Evolutionary conservation across 2,797 vertebrate species (phyloP), one percentile per base, ranked within the genome.

Genomic region (Onychomys arenicola): DNA sequence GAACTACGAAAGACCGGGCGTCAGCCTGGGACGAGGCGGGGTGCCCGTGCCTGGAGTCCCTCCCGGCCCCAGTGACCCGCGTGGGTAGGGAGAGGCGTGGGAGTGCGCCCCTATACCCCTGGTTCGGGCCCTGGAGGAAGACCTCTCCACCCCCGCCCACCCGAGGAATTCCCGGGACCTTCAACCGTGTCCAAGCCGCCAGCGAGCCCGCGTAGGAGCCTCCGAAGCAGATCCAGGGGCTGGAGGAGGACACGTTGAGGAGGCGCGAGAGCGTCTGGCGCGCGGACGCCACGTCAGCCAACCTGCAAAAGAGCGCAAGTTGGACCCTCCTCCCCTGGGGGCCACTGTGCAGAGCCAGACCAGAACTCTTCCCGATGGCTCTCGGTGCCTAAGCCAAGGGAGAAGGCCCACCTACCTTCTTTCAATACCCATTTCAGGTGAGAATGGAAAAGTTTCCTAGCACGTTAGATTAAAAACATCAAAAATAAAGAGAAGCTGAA

Each of bases 221-320:
- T 82, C 99, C 99, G 0, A 99, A 99, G 97, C 99, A 99, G 98
- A 99, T 98, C 99, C 99, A 99, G 73, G 98, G 98, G 97, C 99
- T 99, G 71, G 96, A 98, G 81, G 77, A 63, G n/a, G 97, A 98
- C 93, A 99, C 97, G n/a, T 96, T 98, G 97, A 99, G 99, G 82
- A 96, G 98, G n/a, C 98, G 95, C 32, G 98, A 98, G 96, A 99
- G 98, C 73, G 98, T 97, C n/a, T 97, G 96, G 89, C 98, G 99
- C 91, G 99, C 99, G 0, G 97, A 98, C 25, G 43, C 95, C 82
- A 86, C 88, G 32, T 98, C 97, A 2, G 97, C 96, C 90, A 98
- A 78, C 92, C 97, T 98, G 89, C 34, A 69, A 67, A 65, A 49
- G 75, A 61, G 34, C 34, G 6, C 63, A 43, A 43, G 37, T 40